These are phyloP conservation scores for Catharus minimus DNA, from an alignment of 2,113 vertebrate genomes.

Conservation along the genomic window DNA sequence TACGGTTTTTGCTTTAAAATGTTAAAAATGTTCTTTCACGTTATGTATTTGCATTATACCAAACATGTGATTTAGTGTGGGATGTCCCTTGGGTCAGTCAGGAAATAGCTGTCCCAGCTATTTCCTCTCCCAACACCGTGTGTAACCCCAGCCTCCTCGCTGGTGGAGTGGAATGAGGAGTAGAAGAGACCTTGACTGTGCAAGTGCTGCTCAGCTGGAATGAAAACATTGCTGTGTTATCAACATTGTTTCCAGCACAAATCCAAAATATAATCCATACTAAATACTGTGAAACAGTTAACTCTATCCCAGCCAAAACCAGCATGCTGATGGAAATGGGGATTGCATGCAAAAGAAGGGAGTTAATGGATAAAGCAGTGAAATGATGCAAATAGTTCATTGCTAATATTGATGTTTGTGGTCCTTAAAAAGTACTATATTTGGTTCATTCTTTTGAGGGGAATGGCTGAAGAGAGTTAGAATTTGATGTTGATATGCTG, in stretches of 20 bases:
- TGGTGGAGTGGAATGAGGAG: not conserved
- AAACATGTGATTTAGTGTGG: not conserved
- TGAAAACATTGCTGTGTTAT: not conserved
- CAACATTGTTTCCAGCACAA: not conserved
- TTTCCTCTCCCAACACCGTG: not conserved
- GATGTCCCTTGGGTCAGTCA: not conserved
- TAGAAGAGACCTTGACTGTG: not conserved
- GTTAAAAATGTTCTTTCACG: not conserved
- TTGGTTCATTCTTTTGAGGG: not conserved
- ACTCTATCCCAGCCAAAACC: not conserved
- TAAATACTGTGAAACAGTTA: too few relatives aligned
- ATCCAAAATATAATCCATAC: not conserved
- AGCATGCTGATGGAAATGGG: not conserved
- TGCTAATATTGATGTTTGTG: not conserved
- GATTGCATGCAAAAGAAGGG: not conserved
- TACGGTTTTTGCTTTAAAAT: not conserved
- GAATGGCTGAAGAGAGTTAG: not conserved
- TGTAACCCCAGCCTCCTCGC: not conserved
- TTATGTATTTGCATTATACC: not conserved
- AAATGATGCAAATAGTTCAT: not conserved
- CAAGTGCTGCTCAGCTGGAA: not conserved
- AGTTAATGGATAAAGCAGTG: not conserved
- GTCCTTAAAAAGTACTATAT: not conserved
- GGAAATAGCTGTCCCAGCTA: not conserved
- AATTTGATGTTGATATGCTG: not conserved